Base-by-base conservation (phyloP, 1,140 invertebrate species). In the Hyles vespertilio region DNA sequence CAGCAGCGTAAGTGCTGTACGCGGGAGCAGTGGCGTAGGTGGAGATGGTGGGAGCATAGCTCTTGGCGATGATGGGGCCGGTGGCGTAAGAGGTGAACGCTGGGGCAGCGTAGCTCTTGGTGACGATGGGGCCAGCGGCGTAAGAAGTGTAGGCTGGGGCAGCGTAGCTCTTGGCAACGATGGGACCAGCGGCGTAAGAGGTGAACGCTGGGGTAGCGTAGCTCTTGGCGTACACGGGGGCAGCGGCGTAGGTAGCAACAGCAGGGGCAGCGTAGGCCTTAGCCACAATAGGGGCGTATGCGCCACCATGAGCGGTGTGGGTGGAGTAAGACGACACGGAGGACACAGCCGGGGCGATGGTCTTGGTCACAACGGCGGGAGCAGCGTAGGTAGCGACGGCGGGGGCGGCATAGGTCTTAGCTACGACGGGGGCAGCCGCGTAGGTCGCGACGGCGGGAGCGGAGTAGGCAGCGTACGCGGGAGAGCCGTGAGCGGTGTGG, bases 241-340 rank as follows among this genome's bases (percentile, higher is more conserved):
- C 59, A 43, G 72, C 59, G 11, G 32, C 34, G 56, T 67, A 64
- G 2, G 61, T 56, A 22, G 70, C 58, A 3, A 67, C 54, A 7
- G 56, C 69, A 44, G 75, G 75, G 3, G 69, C 56, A 11, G 56
- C 64, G 40, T 60, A 56, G 40, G 52, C 36, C 56, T 62, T 56
- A 45, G 63, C 40, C 50, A 60, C 56, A 3, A 65, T 44, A 43
- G 43, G 65, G 5, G 65, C 62, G 32, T 67, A 63, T 11, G 65
- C 58, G 5, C 63, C 58, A 63, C 69, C 79, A 57, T 84, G 83
- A 33, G 80, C 70, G 3, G 81, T 83, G 61, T 84, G 77, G 6
- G 78, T 79, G 0, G 81, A 74, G 71, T 84, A 84, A 0, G 81
- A 79, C 3, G 81, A 80, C 8, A 80, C 67, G 5, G 83, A 76